These are phyloP conservation scores for Tetragonula carbonaria DNA, from an alignment of 2,888 invertebrate species.

Conservation along the genomic window DNA sequence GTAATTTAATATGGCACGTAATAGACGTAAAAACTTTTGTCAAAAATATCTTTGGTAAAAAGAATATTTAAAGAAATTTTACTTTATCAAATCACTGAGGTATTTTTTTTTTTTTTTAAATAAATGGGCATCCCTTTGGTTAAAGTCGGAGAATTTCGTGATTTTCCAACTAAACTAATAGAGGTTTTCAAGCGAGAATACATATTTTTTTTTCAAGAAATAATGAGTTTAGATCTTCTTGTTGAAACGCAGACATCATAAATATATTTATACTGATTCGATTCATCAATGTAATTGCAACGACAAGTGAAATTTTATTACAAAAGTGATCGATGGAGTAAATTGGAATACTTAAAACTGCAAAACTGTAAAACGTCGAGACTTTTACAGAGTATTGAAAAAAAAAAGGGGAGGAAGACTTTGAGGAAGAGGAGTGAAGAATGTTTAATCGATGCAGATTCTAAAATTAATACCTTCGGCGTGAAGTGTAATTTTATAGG, in stretches of 20 bases:
- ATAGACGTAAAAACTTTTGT: background rate
- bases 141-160: background rate
- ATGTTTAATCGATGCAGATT: background rate
- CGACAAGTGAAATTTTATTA: background rate
- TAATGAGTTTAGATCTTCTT: no score
- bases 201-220: background rate
- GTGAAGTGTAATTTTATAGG: background rate
- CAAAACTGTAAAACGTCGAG: background rate
- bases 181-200: background rate
- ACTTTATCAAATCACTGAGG: background rate
- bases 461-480: background rate
- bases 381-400: background rate
- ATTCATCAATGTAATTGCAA: background rate
- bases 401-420: background rate
- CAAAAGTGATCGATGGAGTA: background rate
- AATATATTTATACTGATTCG: no score
- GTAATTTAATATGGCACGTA: background rate
- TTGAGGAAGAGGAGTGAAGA: background rate
- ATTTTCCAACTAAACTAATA: background rate
- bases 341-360: no score
- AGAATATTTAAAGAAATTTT: background rate
- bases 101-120: background rate
- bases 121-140: background rate
- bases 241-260: background rate
- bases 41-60: background rate